Conservation (phyloP, 2,888 invertebrate genomes). For the Diarsia rubi region DNA sequence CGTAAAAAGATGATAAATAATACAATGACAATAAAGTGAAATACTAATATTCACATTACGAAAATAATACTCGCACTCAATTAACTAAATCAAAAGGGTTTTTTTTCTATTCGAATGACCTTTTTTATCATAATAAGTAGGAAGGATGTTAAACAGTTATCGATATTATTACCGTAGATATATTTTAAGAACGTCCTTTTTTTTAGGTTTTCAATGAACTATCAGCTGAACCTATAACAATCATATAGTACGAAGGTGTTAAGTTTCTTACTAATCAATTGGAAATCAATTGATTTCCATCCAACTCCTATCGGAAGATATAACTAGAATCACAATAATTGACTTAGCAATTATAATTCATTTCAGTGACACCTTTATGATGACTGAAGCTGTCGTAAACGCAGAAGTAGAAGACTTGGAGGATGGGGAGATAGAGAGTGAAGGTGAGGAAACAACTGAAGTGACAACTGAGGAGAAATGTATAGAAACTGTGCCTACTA, state of each 20-base stretch:
- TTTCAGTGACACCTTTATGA: slow-evolving; percentile 84
- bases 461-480: slow-evolving; percentile 72
- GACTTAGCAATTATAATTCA: slow-evolving; percentile 46
- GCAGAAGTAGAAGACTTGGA: slow-evolving; percentile 92
- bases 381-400: slow-evolving; percentile 79
- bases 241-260: slow-evolving; percentile 18
- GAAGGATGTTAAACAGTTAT: slow-evolving; percentile 5
- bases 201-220: slow-evolving; percentile 4
- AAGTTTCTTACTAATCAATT: slow-evolving; percentile 10
- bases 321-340: slow-evolving; percentile 17
- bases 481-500: slow-evolving; percentile 68
- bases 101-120: slow-evolving; percentile 26
- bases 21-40: not conserved
- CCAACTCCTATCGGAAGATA: not conserved
- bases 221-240: not conserved
- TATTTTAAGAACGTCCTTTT: slow-evolving; percentile 22
- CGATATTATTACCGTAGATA: slow-evolving; percentile 19
- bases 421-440: slow-evolving; percentile 96
- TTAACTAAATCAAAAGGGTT: not conserved
- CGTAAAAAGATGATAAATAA: not conserved
- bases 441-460: slow-evolving; percentile 85
- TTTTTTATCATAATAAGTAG: slow-evolving; percentile 32
- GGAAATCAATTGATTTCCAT: not conserved
- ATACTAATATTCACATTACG: not conserved
- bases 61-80: not conserved